Evolutionary conservation across 2,113 vertebrate genomes (phyloP).

Genomic region (Salvelinus namaycush): DNA sequence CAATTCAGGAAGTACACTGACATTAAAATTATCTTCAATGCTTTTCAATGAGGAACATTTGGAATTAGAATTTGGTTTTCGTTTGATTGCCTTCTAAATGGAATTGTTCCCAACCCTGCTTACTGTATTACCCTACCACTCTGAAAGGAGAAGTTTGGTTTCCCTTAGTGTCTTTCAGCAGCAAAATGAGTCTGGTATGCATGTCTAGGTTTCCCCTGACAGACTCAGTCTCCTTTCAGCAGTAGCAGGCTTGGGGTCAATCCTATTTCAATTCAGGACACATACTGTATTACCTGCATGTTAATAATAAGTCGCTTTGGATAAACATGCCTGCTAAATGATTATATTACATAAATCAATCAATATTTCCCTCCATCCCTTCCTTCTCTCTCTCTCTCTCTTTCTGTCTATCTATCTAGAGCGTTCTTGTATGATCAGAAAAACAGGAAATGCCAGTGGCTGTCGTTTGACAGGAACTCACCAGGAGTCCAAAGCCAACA

Average conservation of each 20-base stretch:
- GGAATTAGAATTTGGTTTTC: too few relatives aligned
- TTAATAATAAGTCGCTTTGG: background rate
- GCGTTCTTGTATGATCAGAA: slow-evolving; percentile 78
- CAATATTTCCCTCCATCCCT: background rate
- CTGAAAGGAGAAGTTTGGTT: background rate
- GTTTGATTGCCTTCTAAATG: too few relatives aligned
- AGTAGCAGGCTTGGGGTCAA: too few relatives aligned
- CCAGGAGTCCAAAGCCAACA: slow-evolving; percentile 81
- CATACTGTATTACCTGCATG: background rate
- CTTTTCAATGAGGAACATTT: too few relatives aligned
- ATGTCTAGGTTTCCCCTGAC: too few relatives aligned
- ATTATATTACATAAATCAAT: background rate
- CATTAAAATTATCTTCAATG: too few relatives aligned
- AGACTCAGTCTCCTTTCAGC: too few relatives aligned
- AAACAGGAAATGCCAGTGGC: slow-evolving; percentile 87
- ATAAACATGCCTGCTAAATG: background rate
- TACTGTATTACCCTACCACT: too few relatives aligned
- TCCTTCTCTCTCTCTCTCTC: slow-evolving; percentile 8
- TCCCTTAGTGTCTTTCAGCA: background rate
- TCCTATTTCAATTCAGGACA: too few relatives aligned
- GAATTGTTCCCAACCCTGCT: too few relatives aligned
- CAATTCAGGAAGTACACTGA: too few relatives aligned
- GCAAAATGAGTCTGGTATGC: too few relatives aligned
- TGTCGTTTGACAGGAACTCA: slow-evolving; percentile 91
- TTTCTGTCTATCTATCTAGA: slow-evolving; percentile 50